These are phyloP conservation scores for Rhinoderma darwinii DNA, from an alignment of 2,113 vertebrate species.

Conservation along the genomic window DNA sequence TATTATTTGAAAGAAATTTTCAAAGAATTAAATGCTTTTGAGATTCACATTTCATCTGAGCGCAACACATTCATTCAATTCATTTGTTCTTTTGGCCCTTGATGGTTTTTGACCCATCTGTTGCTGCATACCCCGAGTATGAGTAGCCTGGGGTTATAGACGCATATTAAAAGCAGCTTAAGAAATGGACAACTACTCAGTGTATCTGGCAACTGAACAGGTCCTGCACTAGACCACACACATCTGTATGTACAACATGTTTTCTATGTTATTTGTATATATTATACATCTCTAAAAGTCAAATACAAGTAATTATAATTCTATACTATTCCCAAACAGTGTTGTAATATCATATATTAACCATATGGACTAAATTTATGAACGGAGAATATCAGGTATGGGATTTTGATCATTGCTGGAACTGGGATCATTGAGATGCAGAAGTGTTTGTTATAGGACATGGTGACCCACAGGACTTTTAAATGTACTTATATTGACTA, in stretches of 20 bases:
- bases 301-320: neutral
- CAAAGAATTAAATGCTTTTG: neutral
- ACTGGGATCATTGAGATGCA: neutral
- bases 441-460: neutral
- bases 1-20: neutral
- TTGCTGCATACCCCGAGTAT: neutral
- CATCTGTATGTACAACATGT: neutral
- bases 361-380: too few species aligned
- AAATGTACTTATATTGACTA: neutral
- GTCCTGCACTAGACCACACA: conserved; percentile 28
- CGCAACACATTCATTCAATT: neutral
- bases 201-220: neutral
- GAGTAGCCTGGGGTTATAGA: conserved; percentile 5
- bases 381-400: neutral
- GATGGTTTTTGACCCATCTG: conserved; percentile 6
- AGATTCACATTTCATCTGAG: neutral
- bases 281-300: neutral
- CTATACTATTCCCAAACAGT: neutral
- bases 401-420: neutral
- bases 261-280: neutral
- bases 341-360: neutral
- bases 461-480: neutral
- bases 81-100: neutral
- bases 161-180: conserved; percentile 14
- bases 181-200: neutral